Evolutionary conservation across 1,140 invertebrate genomes (phyloP), one percentile per base, ranked within the genome.

Genomic region (Bombus pascuorum): DNA sequence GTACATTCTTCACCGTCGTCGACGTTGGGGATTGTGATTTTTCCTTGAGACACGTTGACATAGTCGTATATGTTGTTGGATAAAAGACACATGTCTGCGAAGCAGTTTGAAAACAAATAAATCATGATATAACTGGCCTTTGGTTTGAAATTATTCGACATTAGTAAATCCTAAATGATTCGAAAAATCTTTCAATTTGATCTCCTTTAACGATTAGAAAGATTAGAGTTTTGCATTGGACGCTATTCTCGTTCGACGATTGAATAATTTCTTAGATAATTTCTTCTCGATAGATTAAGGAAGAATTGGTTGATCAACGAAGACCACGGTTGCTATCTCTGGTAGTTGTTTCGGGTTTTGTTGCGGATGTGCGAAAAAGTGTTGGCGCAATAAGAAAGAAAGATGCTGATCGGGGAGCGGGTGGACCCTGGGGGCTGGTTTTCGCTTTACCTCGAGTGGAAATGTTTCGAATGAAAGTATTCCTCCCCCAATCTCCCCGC

Each of bases 41-140:
- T 97, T 95, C 97, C 97, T 95, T 98, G 97, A 88, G 97, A 96
- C 81, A 98, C 97, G 95, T 97, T 97, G 93, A 95, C 93, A 96
- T 97, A 98, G 92, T 96, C 96, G 95, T 96, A 96, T 94, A 96
- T 97, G 93, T 97, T 94, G 91, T 96, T 94, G 86, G 96, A 95
- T 89, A 97, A 95, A 32, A 93, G 78, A 94, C 96, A 96, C 81
- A 93, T 94, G 0, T 94, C 95, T 96, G 95, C 72, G 95, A 96
- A 95, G 90, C 88, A 92, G 92, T 93, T 81, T 44, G 89, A 96
- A 91, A 76, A 85, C 9, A 81, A 68, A 83, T 28, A 70, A 9
- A 65, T 85, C 66, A 79, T 65, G 42, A 34, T 37, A 28, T 39
- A 15, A 59, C 8, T 32, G 9, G 9, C 0, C 8, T 39, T 57